Evolutionary conservation across 2,888 invertebrate genomes (phyloP), one percentile per base, ranked within the genome.

Genomic region (Torymus texanus): DNA sequence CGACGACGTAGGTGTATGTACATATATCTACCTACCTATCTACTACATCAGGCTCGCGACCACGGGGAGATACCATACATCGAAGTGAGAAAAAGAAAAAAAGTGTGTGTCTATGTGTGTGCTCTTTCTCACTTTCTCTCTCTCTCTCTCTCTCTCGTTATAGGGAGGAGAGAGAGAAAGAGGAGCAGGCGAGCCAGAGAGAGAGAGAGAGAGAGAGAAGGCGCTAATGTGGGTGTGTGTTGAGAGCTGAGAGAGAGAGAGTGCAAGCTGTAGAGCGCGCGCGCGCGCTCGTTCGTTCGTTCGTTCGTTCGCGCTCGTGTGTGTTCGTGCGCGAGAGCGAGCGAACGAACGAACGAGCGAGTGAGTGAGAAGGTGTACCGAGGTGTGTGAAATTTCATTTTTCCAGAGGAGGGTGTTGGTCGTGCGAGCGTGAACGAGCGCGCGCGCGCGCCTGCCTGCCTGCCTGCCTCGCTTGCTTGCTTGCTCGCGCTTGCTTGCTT

Each of bases 391-490:
- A 82, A 79, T 80, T 79, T 80, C 63, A 83, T 79, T 80, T 74
- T 84, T 81, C 82, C 82, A 83, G 78, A 80, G 80, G 83, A 83
- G 82, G 77, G 82, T 73, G 72, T 73, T 53, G 29, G 56, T 66
- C 50, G 68, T 56, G 70, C 74, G 59, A 79, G 82, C 82, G 80
- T 73, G 73, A 76, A 65, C 51, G 29, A 75, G 71, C 51, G 75
- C 58, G 76, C 56, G 63, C 66, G 62, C 78, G 83, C 82, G 82
- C 21, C 21, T 21, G 21, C 21, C 21, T 21, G 21, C 21, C 21
- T 21, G 21, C 21, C 21, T 21, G 21, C 21, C 21, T 21, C 21
- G 21, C 21, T 21, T 1, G 21, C 21, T 21, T 21, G 29, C 29
- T 5, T 29, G 29, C 29, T 29, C 4, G 29, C 29, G 29, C 29